Evolutionary conservation across 2,888 invertebrate species (phyloP).

Genomic region (Zhengitettix transpicula): DNA sequence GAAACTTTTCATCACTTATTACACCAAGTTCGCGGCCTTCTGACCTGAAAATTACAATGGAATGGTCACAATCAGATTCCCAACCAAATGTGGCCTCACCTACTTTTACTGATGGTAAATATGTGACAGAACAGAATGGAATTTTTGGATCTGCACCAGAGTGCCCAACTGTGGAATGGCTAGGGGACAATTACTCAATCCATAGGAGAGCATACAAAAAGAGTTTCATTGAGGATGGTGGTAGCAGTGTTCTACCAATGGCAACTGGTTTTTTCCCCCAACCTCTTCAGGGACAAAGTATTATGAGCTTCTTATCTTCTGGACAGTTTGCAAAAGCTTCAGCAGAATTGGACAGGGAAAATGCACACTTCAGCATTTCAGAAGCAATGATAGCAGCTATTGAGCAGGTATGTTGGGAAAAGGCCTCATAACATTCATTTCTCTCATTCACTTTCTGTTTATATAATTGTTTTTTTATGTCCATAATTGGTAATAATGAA

Average conservation of each 20-base stretch:
- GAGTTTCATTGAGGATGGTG: slow-evolving; percentile 41
- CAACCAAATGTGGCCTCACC: background rate
- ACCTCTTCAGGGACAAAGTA: slow-evolving; percentile 49
- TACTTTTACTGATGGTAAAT: background rate
- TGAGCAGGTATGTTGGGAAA: slow-evolving; percentile 33
- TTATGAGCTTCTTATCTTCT: slow-evolving; percentile 54
- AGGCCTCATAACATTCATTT: too few species aligned
- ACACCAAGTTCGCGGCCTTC: slow-evolving; percentile 5
- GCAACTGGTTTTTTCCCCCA: slow-evolving; percentile 41
- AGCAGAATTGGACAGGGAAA: slow-evolving; percentile 67
- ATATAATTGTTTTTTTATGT: background rate
- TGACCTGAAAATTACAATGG: slow-evolving; percentile 7
- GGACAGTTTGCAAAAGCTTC: slow-evolving; percentile 50
- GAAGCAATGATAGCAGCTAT: slow-evolving; percentile 72
- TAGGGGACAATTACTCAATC: slow-evolving; percentile 28
- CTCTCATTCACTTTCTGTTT: too few species aligned
- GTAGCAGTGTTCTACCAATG: slow-evolving; percentile 39
- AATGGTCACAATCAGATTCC: slow-evolving; percentile 7
- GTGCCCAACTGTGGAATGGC: slow-evolving; percentile 5
- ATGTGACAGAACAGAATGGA: background rate
- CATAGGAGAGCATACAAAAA: slow-evolving; percentile 30
- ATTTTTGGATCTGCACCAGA: slow-evolving; percentile 12
- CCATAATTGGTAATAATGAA: background rate
- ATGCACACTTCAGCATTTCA: slow-evolving; percentile 70
- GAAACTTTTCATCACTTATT: background rate